A percentile compares a stretch with the other conserved stretches of the same genome.
Conservation (phyloP, 2,113 vertebrate genomes). For the Mus spicilegus region DNA sequence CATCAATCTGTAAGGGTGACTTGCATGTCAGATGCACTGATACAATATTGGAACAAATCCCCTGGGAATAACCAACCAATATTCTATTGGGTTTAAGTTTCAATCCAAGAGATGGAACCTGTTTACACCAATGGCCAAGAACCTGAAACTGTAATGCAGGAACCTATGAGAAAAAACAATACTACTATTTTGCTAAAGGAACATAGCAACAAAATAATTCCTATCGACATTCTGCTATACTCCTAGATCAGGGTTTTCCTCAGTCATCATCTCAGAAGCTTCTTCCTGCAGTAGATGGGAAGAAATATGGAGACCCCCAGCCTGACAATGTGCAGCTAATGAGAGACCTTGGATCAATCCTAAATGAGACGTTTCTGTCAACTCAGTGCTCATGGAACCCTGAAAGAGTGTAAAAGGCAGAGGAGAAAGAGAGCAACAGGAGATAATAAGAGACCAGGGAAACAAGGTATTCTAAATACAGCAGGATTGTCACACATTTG, state of each 20-base stretch:
- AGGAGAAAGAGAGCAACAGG: not conserved
- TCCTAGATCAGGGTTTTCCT: not conserved
- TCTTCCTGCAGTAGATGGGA: not conserved
- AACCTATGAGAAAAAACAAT: not conserved
- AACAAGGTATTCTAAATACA: not conserved
- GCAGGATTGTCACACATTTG: not conserved
- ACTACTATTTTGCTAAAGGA: not conserved
- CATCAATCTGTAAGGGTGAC: not conserved
- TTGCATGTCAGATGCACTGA: not conserved
- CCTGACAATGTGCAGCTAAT: not conserved
- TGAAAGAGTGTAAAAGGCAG: not conserved
- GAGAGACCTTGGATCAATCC: not conserved
- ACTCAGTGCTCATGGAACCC: not conserved
- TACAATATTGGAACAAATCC: not conserved
- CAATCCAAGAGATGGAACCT: not conserved
- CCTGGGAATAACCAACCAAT: not conserved
- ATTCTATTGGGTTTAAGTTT: not conserved
- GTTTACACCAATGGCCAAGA: not conserved
- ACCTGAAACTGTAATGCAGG: not conserved
- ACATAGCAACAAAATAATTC: not conserved
- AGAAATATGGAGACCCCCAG: not conserved
- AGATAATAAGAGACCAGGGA: not conserved
- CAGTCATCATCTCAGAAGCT: not conserved
- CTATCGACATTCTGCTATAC: not conserved
- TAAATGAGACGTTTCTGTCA: not conserved